Base-by-base conservation (phyloP, 2,888 invertebrate species). In the Watsonalla cultraria region DNA sequence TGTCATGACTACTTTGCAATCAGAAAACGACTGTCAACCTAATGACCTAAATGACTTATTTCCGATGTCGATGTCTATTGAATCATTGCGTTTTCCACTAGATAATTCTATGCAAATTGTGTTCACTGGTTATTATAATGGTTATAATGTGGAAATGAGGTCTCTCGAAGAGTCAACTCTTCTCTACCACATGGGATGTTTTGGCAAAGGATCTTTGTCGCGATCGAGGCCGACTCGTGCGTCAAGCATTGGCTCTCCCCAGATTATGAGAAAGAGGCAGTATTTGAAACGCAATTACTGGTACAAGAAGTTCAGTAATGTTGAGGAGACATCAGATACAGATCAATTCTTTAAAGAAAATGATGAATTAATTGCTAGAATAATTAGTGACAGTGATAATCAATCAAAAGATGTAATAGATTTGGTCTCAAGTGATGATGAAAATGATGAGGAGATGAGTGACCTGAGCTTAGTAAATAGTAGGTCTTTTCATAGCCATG, bases 181-280 rank as follows among this genome's bases (percentile, higher is more conserved):
- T 6, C 70, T 96, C 11, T 92, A 94, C 72, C 92, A 93, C 33
- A 94, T 93, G 92, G 96, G 96, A 0, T 94, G 92, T 75, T 96
- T 94, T 82, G 96, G 96, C 0, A 96, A 95, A 85, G 95, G 94
- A 0, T 93, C 93, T 7, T 75, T 91, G 46, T 94, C 95, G 0
- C 90, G 93, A 45, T 92, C 92, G 24, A 87, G 83, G 65, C 94
- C 90, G 56, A 81, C 76, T 37, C 85, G 80, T 59, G 79, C 78
- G 37, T 85, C 79, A 66, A 82, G 69, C 60, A 83, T 85, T 46
- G 65, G 59, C 52, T 76, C 75, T 46, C 91, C 86, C 52, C 78
- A 65, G 39, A 86, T 94, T 61, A 82, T 94, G 66, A 82, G 93
- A 54, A 91, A 92, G 60, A 90, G 94, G 59, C 94, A 94, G 64